A percentile compares a stretch with the other conserved stretches of the same genome.
phyloP scores from a whole-genome alignment of 2,888 invertebrate genomes.

The Therioaphis trifolii region DNA sequence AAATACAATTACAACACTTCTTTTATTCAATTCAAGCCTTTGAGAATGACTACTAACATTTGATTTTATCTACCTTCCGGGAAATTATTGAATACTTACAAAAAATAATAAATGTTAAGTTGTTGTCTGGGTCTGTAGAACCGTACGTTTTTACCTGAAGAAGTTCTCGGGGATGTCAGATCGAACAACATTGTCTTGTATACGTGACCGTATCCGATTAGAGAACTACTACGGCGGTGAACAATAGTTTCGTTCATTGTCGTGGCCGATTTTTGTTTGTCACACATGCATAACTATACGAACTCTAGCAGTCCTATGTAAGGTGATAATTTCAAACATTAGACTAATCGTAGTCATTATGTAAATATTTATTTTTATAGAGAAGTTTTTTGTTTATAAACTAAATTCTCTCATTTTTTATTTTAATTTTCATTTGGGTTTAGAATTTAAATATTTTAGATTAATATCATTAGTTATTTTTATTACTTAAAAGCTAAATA shows the following conservation, averaged over 20 bases:
- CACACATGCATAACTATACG: neutral
- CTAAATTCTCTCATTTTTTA: too few relatives aligned
- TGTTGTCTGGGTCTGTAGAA: conserved; percentile 15
- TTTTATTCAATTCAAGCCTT: too few relatives aligned
- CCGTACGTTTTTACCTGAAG: conserved; percentile 29
- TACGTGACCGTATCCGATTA: conserved; percentile 53
- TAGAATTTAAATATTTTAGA: too few relatives aligned
- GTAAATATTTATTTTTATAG: too few relatives aligned
- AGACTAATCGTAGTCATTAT: too few relatives aligned
- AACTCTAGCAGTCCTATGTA: conserved; percentile 2
- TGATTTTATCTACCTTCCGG: neutral
- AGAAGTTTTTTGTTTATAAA: too few relatives aligned
- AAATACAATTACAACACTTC: too few relatives aligned
- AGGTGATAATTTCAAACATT: too few relatives aligned
- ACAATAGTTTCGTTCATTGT: neutral
- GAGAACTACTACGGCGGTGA: neutral
- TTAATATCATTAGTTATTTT: too few relatives aligned
- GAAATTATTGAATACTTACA: neutral
- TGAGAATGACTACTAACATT: neutral
- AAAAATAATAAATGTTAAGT: conserved; percentile 20
- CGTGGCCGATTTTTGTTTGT: conserved; percentile 29
- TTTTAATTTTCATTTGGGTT: too few relatives aligned
- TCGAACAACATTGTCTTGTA: neutral
- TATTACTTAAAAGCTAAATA: too few relatives aligned
- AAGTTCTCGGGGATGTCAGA: neutral